Evolutionary conservation across 2,888 invertebrate genomes (phyloP).

Genomic region (Archaeoteleia sp.): DNA sequence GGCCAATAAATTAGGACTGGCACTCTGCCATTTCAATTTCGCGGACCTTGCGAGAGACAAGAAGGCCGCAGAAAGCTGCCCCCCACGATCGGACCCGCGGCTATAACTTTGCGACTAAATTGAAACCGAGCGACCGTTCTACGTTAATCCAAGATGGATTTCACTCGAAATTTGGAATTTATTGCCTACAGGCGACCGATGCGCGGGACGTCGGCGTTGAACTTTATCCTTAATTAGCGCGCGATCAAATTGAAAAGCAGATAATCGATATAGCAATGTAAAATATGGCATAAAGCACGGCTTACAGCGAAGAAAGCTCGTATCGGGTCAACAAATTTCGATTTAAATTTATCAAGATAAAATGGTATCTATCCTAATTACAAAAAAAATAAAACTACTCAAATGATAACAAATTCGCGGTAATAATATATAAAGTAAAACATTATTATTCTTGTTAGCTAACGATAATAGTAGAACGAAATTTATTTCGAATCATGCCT

Average conservation of each 20-base stretch:
- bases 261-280: conserved; percentile 18
- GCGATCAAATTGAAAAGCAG: conserved; percentile 27
- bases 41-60: conserved; percentile 66
- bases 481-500: no score
- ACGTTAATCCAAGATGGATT: conserved; percentile 48
- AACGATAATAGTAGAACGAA: no score
- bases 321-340: conserved; percentile 4
- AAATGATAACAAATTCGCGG: no score
- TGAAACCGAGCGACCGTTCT: conserved; percentile 48
- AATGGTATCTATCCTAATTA: no score
- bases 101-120: conserved; percentile 52
- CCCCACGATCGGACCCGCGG: conserved; percentile 44
- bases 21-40: conserved; percentile 72
- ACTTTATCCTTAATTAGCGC: conserved; percentile 43
- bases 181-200: conserved; percentile 25
- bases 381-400: no score
- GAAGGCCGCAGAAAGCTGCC: conserved; percentile 58
- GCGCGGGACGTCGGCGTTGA: conserved; percentile 31
- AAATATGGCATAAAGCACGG: no score
- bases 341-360: background rate
- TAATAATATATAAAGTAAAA: no score
- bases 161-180: conserved; percentile 42
- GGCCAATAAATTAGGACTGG: conserved; percentile 71
- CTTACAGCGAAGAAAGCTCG: conserved; percentile 8
- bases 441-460: no score